Evolutionary conservation across 1,140 invertebrate genomes (phyloP).

Genomic region (Ptiloglossa arizonensis): DNA sequence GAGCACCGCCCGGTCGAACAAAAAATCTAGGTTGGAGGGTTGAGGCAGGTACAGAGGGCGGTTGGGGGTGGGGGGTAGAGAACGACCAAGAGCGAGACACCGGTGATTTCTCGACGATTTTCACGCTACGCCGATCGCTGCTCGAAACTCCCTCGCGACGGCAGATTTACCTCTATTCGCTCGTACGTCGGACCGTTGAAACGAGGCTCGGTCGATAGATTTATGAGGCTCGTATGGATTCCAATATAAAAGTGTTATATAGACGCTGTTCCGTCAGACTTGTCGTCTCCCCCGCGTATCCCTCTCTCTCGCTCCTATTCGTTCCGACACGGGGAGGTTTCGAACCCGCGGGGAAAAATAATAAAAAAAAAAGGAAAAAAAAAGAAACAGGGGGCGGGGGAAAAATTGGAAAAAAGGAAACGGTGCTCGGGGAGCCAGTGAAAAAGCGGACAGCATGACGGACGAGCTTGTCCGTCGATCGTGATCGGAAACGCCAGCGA

Average conservation of each 20-base stretch:
- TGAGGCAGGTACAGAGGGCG: not conserved
- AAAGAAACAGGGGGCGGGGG: not conserved
- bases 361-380: conserved; percentile 25
- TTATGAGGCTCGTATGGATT: conserved; percentile 68
- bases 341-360: not conserved
- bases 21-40: not conserved
- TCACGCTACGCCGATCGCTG: conserved; percentile 50
- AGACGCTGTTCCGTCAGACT: conserved; percentile 43
- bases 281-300: conserved; percentile 35
- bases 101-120: conserved; percentile 60
- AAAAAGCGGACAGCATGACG: conserved; percentile 59
- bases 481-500: conserved; percentile 41
- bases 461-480: conserved; percentile 56
- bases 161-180: conserved; percentile 46
- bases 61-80: too few species aligned
- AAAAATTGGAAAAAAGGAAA: conserved; percentile 25
- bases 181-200: conserved; percentile 39
- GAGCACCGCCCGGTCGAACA: not conserved
- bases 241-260: conserved; percentile 73
- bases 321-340: conserved; percentile 5
- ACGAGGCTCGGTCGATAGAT: conserved; percentile 66
- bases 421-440: conserved; percentile 13
- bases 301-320: too few species aligned
- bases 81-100: conserved; percentile 17
- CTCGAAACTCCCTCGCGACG: conserved; percentile 40